phyloP scores from a whole-genome alignment of 2,888 invertebrate genomes.

The Timema cristinae region DNA sequence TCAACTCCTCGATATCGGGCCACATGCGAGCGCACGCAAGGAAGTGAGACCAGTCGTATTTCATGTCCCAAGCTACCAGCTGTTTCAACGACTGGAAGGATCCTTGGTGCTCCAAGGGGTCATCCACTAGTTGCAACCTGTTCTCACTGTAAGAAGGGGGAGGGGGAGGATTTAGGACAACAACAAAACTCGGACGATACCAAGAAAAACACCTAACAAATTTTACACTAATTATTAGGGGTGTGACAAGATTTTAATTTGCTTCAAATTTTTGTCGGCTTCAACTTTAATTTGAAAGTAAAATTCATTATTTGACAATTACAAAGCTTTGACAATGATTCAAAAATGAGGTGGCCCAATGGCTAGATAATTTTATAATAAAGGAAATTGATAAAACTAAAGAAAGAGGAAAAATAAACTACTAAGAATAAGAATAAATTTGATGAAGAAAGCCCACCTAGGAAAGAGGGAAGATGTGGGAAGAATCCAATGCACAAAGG shows the following conservation, averaged over 20 bases:
- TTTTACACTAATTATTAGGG: too few relatives aligned
- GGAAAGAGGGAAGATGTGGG: too few relatives aligned
- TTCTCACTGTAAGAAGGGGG: conserved; percentile 68
- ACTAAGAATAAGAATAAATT: too few relatives aligned
- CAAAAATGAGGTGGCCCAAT: too few relatives aligned
- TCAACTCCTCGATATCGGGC: conserved; percentile 63
- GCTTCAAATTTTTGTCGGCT: background rate
- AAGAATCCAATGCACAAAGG: too few relatives aligned
- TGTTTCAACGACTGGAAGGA: conserved; percentile 60
- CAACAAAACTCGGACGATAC: conserved; percentile 5
- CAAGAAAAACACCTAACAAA: background rate
- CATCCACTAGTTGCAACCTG: conserved; percentile 60
- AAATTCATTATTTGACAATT: background rate
- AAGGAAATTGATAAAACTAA: too few relatives aligned
- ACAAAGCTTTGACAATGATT: too few relatives aligned
- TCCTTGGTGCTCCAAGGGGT: conserved; percentile 46
- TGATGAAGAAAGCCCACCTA: too few relatives aligned
- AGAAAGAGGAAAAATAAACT: too few relatives aligned
- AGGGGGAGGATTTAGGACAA: conserved; percentile 18
- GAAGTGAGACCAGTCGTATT: conserved; percentile 70
- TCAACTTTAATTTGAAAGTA: background rate
- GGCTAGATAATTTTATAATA: too few relatives aligned
- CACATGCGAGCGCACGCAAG: conserved; percentile 64
- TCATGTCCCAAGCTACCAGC: conserved; percentile 61
- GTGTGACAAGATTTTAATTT: too few relatives aligned